phyloP scores from a whole-genome alignment of 2,113 vertebrate genomes.

The Xenotilapia caudafasciata region DNA sequence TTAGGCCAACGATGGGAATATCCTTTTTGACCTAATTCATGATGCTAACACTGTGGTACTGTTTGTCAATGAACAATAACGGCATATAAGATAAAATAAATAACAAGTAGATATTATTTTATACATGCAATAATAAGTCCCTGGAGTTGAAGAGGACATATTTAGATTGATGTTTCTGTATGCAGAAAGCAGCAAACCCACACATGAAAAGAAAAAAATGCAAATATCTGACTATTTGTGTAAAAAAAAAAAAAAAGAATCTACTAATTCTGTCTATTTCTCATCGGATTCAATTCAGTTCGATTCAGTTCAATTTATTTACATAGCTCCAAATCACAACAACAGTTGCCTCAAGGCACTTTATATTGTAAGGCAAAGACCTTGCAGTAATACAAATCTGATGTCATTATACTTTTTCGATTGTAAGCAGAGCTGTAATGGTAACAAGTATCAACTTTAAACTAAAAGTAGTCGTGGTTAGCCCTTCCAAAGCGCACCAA shows the following conservation, averaged over 20 bases:
- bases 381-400: background rate
- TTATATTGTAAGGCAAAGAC: background rate
- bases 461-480: background rate
- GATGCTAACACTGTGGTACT: background rate
- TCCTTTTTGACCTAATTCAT: background rate
- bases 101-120: background rate
- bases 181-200: background rate
- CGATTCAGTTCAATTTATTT: background rate
- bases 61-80: background rate
- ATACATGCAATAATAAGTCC: background rate
- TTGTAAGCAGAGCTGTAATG: background rate
- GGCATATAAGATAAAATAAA: background rate
- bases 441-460: slow-evolving; percentile 15
- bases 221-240: background rate
- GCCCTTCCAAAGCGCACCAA: background rate
- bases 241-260: background rate
- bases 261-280: background rate
- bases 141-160: background rate
- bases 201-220: background rate
- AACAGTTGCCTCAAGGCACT: background rate
- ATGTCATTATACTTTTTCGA: background rate
- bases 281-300: background rate
- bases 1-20: background rate
- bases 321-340: background rate
- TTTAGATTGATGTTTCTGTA: background rate